phyloP scores from a whole-genome alignment of 1,140 invertebrate genomes.

The Drosophila novamexicana region DNA sequence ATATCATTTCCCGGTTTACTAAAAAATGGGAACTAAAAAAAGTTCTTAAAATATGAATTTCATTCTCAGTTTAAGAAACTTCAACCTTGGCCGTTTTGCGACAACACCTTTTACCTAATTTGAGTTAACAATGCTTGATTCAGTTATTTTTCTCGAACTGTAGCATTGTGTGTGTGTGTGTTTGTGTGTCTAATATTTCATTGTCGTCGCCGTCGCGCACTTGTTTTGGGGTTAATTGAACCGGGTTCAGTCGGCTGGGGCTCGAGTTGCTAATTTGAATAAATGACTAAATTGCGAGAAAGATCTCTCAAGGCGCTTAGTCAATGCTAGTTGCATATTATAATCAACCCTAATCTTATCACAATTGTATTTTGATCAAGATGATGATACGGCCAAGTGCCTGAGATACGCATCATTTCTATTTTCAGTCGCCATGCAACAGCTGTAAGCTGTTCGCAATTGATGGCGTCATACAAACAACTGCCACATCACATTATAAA shows the following conservation, averaged over 20 bases:
- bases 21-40: no score
- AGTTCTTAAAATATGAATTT: no score
- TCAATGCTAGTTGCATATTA: constrained; percentile 16
- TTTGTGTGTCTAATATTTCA: constrained; percentile 56
- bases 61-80: no score
- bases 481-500: constrained; percentile 38
- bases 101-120: no score
- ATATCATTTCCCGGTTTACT: no score
- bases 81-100: no score
- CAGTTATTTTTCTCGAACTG: not conserved
- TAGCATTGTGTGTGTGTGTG: not conserved
- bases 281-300: constrained; percentile 48
- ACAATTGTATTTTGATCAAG: constrained; percentile 44
- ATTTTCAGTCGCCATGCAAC: constrained; percentile 55
- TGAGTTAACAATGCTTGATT: no score
- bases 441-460: constrained; percentile 50
- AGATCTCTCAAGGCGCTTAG: constrained; percentile 11
- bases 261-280: constrained; percentile 62
- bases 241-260: constrained; percentile 34
- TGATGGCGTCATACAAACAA: constrained; percentile 61
- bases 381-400: constrained; percentile 9
- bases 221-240: constrained; percentile 74
- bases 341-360: constrained; percentile 66
- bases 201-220: constrained; percentile 44
- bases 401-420: constrained; percentile 54